These are phyloP conservation scores for Pristionchus maxplancki DNA, from an alignment of 2,888 invertebrate species.

Conservation along the genomic window DNA sequence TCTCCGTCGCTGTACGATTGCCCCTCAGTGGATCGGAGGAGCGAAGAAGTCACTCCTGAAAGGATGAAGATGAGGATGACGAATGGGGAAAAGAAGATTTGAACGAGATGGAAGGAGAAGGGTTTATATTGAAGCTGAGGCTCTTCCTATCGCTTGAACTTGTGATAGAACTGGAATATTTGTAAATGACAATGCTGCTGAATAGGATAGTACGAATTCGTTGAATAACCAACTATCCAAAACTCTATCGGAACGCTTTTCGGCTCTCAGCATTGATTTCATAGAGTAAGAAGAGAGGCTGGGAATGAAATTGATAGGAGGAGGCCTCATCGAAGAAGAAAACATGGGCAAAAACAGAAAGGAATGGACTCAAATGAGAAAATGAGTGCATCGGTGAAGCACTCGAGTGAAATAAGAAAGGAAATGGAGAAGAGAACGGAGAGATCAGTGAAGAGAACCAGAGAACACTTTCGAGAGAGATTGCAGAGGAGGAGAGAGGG, in stretches of 20 bases:
- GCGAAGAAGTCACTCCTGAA: neutral
- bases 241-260: no score
- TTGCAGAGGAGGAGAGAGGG: constrained; percentile 3
- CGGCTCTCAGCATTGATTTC: no score
- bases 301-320: constrained; percentile 6
- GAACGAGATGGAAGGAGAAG: neutral
- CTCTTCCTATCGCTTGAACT: no score
- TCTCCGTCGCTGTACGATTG: neutral
- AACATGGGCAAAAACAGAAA: neutral
- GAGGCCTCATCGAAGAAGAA: neutral
- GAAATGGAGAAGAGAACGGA: neutral
- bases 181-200: no score
- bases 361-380: neutral
- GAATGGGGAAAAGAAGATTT: no score
- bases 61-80: neutral
- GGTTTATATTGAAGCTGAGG: neutral
- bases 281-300: constrained; percentile 15
- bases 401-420: neutral
- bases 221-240: no score
- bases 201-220: no score
- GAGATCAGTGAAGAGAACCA: neutral
- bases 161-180: no score
- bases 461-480: constrained; percentile 14
- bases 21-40: neutral
- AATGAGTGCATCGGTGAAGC: neutral